Conservation (phyloP, 2,888 invertebrate species). For the Entomobrya multifasciata region DNA sequence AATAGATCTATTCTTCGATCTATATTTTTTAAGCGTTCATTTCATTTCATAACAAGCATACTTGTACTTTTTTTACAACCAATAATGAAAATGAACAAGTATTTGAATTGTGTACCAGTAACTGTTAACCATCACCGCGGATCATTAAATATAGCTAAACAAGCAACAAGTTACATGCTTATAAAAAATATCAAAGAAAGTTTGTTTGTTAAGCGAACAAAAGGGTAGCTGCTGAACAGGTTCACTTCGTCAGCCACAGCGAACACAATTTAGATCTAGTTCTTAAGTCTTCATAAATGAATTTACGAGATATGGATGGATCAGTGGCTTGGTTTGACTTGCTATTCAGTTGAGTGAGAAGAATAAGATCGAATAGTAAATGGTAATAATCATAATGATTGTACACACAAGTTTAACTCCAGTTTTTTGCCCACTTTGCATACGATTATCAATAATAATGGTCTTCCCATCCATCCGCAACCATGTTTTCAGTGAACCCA, state of each 20-base stretch:
- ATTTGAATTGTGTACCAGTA: neutral
- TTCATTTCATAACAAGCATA: constrained; percentile 10
- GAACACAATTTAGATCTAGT: constrained; percentile 23
- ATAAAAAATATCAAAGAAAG: constrained; percentile 22
- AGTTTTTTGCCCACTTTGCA: constrained; percentile 47
- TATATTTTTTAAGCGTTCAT: neutral
- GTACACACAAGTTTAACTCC: constrained; percentile 24
- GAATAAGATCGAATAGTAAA: too few species aligned
- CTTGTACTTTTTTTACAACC: constrained; percentile 1
- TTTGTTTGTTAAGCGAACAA: constrained; percentile 41
- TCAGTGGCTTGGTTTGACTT: constrained; percentile 39
- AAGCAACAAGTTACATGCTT: constrained; percentile 62
- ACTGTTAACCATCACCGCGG: constrained; percentile 1
- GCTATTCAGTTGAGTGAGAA: neutral
- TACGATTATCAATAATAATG: constrained; percentile 40
- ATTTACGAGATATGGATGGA: neutral
- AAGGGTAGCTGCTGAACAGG: constrained; percentile 28
- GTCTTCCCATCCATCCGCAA: constrained; percentile 33
- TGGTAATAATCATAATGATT: constrained; percentile 36
- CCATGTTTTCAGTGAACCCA: constrained; percentile 9
- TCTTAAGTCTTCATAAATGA: neutral
- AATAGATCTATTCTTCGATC: constrained; percentile 10
- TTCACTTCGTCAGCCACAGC: constrained; percentile 8
- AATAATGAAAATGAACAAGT: constrained; percentile 1
- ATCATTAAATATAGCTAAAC: constrained; percentile 59